phyloP scores from a whole-genome alignment of 2,113 vertebrate genomes.

The Indicator indicator region DNA sequence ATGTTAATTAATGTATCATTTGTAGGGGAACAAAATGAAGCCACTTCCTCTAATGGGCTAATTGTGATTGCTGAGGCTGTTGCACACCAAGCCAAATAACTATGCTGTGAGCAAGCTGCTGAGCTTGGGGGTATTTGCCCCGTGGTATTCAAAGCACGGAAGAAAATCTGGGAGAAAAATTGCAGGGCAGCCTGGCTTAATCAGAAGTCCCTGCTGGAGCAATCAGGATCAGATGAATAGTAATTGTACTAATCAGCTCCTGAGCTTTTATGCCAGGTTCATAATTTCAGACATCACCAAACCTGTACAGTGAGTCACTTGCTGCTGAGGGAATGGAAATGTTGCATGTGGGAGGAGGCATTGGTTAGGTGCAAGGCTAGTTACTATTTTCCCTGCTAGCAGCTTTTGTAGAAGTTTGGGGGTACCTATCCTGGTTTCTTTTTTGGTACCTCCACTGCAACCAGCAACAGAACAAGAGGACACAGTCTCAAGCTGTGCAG shows the following conservation, averaged over 20 bases:
- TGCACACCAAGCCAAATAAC: neutral
- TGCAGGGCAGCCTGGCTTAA: conserved; percentile 61
- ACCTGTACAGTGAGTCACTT: conserved; percentile 40
- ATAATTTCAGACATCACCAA: conserved; percentile 66
- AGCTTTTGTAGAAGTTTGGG: neutral
- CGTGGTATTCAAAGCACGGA: conserved; percentile 31
- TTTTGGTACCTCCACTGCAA: neutral
- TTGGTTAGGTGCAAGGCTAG: conserved; percentile 27
- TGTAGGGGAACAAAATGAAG: neutral
- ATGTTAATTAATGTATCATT: neutral
- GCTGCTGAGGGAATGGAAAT: conserved; percentile 53
- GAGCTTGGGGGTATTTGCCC: conserved; percentile 19
- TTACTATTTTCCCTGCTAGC: neutral
- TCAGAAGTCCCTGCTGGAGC: conserved; percentile 55
- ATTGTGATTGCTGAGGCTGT: neutral
- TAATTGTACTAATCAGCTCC: conserved; percentile 72
- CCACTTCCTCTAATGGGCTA: neutral
- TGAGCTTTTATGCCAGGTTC: conserved; percentile 62
- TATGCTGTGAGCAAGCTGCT: neutral
- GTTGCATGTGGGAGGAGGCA: neutral
- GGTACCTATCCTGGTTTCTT: neutral
- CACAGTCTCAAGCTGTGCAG: no score
- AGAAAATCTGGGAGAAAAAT: conserved; percentile 22
- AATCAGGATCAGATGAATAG: conserved; percentile 75
- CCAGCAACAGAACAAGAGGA: no score